Evolutionary conservation across 2,888 invertebrate genomes (phyloP).

Genomic region (Oscheius sp.): DNA sequence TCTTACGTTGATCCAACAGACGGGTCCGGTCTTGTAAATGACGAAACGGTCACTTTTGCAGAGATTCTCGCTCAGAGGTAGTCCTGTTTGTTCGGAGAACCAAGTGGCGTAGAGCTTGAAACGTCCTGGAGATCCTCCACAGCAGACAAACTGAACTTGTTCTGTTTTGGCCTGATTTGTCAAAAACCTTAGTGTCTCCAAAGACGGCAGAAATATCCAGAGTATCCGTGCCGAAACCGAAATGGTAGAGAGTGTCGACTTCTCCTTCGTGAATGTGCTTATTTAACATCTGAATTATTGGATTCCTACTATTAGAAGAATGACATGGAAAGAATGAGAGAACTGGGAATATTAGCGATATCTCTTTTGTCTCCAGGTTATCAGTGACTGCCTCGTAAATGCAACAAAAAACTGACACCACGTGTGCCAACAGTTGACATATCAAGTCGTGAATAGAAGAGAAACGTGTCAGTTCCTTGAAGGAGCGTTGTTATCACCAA

Average conservation of each 20-base stretch:
- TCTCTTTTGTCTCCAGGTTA: conserved; percentile 1
- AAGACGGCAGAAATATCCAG: conserved; percentile 58
- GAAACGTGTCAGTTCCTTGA: too few relatives aligned
- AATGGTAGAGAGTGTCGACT: conserved; percentile 67
- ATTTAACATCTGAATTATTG: conserved; percentile 39
- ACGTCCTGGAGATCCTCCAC: conserved; percentile 75
- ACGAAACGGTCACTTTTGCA: conserved; percentile 75
- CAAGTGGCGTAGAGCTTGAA: conserved; percentile 75
- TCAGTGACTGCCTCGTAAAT: conserved; percentile 8
- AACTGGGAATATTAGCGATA: neutral
- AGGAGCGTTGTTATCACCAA: too few relatives aligned
- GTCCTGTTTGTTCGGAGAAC: conserved; percentile 70
- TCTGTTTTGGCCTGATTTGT: neutral
- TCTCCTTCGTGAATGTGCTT: conserved; percentile 49
- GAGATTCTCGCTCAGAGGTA: conserved; percentile 70
- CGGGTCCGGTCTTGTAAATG: conserved; percentile 75
- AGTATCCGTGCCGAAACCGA: conserved; percentile 62
- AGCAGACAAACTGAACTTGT: conserved; percentile 75
- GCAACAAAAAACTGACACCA: conserved; percentile 8
- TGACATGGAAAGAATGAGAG: neutral
- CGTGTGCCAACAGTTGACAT: too few relatives aligned
- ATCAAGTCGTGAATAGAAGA: too few relatives aligned
- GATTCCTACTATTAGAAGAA: neutral
- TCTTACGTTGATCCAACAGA: conserved; percentile 75
- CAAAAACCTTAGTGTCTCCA: conserved; percentile 56